Percentiles rank a stretch among this genome's conserved stretches.
Evolutionary conservation across 53 echinoderm and acorn worm species (phyloP).

Genomic region (Holothuria leucospilota): DNA sequence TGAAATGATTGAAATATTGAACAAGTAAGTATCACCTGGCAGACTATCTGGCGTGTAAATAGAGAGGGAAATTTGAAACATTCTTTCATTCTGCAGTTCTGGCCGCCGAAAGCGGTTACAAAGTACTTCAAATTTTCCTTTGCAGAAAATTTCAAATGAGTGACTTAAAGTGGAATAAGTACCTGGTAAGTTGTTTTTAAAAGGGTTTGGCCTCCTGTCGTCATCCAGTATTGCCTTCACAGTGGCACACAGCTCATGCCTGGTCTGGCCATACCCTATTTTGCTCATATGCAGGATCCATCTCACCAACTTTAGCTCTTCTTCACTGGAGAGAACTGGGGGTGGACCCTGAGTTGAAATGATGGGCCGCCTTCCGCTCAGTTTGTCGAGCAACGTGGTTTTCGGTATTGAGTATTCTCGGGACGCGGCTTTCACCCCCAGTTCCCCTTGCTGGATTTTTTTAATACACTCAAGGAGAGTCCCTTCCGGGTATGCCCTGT

Average conservation of each 20-base stretch:
- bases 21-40: too few species aligned
- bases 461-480: not conserved
- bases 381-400: not conserved
- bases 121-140: too few species aligned
- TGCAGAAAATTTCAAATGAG: too few species aligned
- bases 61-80: too few species aligned
- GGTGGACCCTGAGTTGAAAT: not conserved
- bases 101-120: too few species aligned
- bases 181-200: not conserved
- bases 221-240: not conserved
- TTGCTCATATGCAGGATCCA: not conserved
- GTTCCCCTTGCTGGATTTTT: not conserved
- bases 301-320: not conserved
- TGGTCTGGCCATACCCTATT: not conserved
- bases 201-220: not conserved
- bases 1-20: not conserved
- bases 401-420: not conserved
- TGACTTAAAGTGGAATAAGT: not conserved
- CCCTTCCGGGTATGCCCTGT: not conserved
- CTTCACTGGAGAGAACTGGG: not conserved
- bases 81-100: too few species aligned
- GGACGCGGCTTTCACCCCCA: not conserved
- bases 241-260: not conserved
- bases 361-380: not conserved
- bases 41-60: too few species aligned